A percentile compares a stretch with the other conserved stretches of the same genome.
Evolutionary conservation across 2,797 vertebrate genomes (phyloP).

Genomic region (Champsocephalus esox): DNA sequence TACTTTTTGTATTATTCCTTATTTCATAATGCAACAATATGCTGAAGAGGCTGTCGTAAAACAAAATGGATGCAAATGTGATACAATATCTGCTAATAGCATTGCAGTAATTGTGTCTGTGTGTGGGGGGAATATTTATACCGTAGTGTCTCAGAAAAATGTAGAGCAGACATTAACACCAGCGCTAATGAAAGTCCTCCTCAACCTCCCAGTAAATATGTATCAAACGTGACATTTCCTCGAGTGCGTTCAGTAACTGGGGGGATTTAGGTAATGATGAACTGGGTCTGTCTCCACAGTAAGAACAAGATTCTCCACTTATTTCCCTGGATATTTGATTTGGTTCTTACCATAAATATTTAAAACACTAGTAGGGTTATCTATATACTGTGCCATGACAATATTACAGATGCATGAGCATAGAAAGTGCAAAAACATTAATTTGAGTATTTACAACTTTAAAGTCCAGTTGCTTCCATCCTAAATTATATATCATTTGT

Average conservation of each 20-base stretch:
- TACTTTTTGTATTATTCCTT: conserved; percentile 29
- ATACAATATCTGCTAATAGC: conserved; percentile 34
- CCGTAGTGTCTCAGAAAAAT: conserved; percentile 40
- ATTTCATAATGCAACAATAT: conserved; percentile 42
- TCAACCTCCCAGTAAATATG: conserved; percentile 37
- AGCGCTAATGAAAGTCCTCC: conserved; percentile 51
- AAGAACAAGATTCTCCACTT: conserved; percentile 21
- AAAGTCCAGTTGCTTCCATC: conserved; percentile 22
- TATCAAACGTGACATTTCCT: conserved; percentile 53
- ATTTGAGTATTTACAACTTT: conserved; percentile 7
- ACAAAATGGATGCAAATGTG: conserved; percentile 45
- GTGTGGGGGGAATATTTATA: conserved; percentile 38
- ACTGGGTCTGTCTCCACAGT: conserved; percentile 17
- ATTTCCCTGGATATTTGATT: conserved; percentile 35
- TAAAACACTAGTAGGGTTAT: conserved; percentile 12
- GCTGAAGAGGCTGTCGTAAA: conserved; percentile 10
- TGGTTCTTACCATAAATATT: conserved; percentile 24
- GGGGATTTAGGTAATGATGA: conserved; percentile 38
- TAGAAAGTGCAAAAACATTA: conserved; percentile 15
- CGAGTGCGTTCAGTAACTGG: conserved; percentile 29
- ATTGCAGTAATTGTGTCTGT: conserved; percentile 2
- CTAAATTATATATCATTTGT: conserved; percentile 22
- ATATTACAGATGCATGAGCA: conserved; percentile 18
- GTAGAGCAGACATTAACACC: conserved; percentile 53
- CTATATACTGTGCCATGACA: conserved; percentile 4